Percentiles rank a stretch among this genome's conserved stretches.
Conservation (phyloP, 2,888 invertebrate species). For the Acronicta alni region DNA sequence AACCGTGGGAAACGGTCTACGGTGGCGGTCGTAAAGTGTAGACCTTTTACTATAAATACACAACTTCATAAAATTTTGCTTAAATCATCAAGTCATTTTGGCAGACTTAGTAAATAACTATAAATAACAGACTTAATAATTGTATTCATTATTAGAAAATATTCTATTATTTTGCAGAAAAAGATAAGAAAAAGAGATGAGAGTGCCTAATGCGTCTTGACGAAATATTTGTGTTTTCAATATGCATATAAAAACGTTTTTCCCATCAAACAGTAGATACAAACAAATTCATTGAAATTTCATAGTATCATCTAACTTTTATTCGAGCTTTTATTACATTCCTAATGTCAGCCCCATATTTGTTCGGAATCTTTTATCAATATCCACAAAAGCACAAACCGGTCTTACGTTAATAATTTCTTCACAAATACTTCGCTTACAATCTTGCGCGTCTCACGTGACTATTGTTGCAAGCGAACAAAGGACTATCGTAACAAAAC, state of each 20-base stretch:
- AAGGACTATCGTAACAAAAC: constrained; percentile 55
- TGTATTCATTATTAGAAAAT: too few relatives aligned
- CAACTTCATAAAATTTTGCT: constrained; percentile 26
- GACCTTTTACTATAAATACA: constrained; percentile 33
- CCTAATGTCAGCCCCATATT: constrained; percentile 31
- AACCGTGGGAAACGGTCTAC: constrained; percentile 25
- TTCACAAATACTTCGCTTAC: constrained; percentile 48
- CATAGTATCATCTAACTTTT: too few relatives aligned
- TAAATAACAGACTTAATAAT: too few relatives aligned
- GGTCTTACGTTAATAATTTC: constrained; percentile 51
- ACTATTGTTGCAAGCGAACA: constrained; percentile 56
- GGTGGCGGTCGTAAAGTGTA: constrained; percentile 41
- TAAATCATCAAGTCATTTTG: background rate
- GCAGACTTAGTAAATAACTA: too few relatives aligned
- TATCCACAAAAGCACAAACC: constrained; percentile 49
- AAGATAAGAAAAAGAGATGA: too few relatives aligned
- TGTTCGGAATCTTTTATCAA: constrained; percentile 43
- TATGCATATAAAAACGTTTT: background rate
- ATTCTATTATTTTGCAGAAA: too few relatives aligned
- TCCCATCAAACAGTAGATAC: background rate
- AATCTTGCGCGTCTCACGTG: constrained; percentile 49
- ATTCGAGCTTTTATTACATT: constrained; percentile 32
- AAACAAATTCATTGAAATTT: constrained; percentile 1
- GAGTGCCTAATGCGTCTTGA: too few relatives aligned
- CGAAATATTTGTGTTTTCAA: too few relatives aligned